Evolutionary conservation across 1,140 invertebrate genomes (phyloP).

Genomic region (Pararge aegeria): DNA sequence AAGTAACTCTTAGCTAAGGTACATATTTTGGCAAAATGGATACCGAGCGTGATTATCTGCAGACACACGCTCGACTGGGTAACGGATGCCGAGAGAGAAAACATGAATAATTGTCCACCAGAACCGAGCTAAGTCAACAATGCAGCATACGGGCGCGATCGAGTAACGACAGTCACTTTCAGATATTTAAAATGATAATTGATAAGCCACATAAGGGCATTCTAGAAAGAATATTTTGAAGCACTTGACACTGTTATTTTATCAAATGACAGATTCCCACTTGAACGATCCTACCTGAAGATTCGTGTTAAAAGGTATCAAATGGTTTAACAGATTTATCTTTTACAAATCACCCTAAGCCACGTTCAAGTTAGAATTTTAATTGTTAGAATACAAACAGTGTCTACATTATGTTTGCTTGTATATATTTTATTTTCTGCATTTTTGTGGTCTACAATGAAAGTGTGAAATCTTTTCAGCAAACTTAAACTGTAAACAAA

Average conservation of each 20-base stretch:
- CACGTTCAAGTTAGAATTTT: too few relatives aligned
- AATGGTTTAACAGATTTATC: too few relatives aligned
- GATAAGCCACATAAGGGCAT: background rate
- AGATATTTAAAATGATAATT: background rate
- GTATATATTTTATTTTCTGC: too few relatives aligned
- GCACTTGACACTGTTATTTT: background rate
- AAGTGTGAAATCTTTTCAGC: too few relatives aligned
- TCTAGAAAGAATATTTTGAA: slow-evolving; percentile 5
- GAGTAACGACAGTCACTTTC: slow-evolving; percentile 20
- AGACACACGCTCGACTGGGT: slow-evolving; percentile 29
- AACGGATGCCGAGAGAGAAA: slow-evolving; percentile 45
- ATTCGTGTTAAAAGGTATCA: too few relatives aligned
- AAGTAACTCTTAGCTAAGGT: background rate
- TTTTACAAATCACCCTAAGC: too few relatives aligned
- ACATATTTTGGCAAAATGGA: slow-evolving; percentile 8
- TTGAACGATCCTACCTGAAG: background rate
- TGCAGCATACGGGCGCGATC: slow-evolving; percentile 8
- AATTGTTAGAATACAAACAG: too few relatives aligned
- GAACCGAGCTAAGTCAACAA: slow-evolving; percentile 5
- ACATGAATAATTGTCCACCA: slow-evolving; percentile 30
- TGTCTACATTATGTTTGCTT: too few relatives aligned
- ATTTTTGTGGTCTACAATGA: too few relatives aligned
- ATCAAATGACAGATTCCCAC: background rate
- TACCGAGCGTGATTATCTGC: slow-evolving; percentile 21
- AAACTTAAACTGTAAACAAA: too few relatives aligned